Conservation (phyloP, 1,140 invertebrate species). For the Dolichoris vasculosae region DNA sequence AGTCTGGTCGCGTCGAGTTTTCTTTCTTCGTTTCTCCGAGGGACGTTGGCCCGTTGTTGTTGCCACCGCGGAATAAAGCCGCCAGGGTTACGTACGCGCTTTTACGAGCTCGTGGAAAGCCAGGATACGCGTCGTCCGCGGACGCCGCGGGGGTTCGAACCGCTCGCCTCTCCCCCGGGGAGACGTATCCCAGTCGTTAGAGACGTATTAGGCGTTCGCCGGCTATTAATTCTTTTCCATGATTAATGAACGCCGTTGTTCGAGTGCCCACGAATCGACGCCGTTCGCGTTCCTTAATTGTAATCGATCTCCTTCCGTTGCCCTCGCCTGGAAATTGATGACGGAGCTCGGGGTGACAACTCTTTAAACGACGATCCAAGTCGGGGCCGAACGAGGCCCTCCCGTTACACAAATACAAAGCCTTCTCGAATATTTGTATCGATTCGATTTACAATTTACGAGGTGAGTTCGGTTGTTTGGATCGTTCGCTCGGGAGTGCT, state of each 20-base stretch:
- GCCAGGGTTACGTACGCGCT: not conserved
- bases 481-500: no score
- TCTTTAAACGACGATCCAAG: not conserved
- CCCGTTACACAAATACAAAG: not conserved
- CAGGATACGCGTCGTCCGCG: no score
- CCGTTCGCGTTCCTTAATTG: not conserved
- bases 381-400: not conserved
- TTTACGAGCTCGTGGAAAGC: not conserved
- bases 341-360: not conserved
- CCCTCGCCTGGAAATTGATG: not conserved
- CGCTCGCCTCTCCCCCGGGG: not conserved
- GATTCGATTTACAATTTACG: not conserved
- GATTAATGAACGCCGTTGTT: conserved; percentile 10
- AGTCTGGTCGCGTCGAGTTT: no score
- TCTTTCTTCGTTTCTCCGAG: no score
- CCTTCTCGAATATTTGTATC: not conserved
- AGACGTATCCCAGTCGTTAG: not conserved
- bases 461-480: no score
- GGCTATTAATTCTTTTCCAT: conserved; percentile 27
- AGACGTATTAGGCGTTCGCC: not conserved
- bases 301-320: not conserved
- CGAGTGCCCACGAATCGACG: not conserved
- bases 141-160: no score
- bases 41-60: no score
- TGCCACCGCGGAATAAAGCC: no score